Conservation (phyloP, 2,888 invertebrate species). For the Rhynchonema sp. region DNA sequence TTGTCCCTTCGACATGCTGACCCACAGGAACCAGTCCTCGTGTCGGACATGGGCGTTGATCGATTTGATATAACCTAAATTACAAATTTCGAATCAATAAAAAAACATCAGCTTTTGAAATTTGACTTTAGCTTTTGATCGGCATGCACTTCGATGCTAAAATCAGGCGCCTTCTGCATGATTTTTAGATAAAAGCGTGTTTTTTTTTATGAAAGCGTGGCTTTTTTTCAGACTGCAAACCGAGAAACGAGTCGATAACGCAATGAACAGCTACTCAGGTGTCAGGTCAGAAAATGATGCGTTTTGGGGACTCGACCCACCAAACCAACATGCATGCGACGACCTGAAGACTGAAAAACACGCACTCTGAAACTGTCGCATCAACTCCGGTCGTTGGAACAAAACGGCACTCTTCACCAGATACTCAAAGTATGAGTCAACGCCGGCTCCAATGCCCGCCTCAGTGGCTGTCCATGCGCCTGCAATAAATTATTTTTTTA, state of each 20-base stretch:
- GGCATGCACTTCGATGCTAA: too few relatives aligned
- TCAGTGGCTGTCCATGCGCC: conserved; percentile 77
- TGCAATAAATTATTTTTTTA: conserved; percentile 8
- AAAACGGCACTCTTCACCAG: conserved; percentile 83
- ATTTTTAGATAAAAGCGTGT: too few relatives aligned
- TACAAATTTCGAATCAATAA: too few relatives aligned
- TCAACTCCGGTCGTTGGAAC: conserved; percentile 66
- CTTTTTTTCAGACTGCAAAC: too few relatives aligned
- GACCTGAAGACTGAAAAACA: not conserved
- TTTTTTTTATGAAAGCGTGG: too few relatives aligned
- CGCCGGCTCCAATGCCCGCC: conserved; percentile 60
- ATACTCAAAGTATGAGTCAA: conserved; percentile 81
- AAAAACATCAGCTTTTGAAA: too few relatives aligned
- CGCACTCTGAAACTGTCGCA: conserved; percentile 62
- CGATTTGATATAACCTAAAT: conserved; percentile 32
- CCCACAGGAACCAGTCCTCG: conserved; percentile 98
- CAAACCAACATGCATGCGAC: too few relatives aligned
- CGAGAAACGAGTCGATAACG: too few relatives aligned
- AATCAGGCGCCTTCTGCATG: too few relatives aligned
- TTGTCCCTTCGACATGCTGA: conserved; percentile 87
- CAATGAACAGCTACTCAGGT: not conserved
- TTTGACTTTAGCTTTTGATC: too few relatives aligned
- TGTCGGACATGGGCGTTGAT: conserved; percentile 46
- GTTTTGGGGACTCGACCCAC: too few relatives aligned
- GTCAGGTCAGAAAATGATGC: too few relatives aligned